Evolutionary conservation across 1,140 invertebrate genomes (phyloP).

Genomic region (Ganaspis sp.): DNA sequence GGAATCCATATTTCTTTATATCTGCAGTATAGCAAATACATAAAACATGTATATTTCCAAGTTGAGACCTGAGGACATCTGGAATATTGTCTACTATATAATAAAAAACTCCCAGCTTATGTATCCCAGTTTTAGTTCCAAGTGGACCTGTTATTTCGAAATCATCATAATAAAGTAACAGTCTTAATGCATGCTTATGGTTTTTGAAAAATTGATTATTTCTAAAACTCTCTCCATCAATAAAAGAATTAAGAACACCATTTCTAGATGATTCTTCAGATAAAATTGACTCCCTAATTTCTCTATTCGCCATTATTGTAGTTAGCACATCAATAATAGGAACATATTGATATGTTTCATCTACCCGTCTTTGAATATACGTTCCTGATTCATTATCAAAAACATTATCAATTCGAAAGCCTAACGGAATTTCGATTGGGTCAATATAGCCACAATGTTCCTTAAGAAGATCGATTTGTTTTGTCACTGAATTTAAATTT

Average conservation of each 20-base stretch:
- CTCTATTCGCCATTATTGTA: constrained; percentile 14
- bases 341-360: constrained; percentile 37
- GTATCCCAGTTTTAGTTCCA: constrained; percentile 38
- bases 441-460: too few relatives aligned
- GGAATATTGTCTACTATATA: constrained; percentile 30
- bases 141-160: constrained; percentile 18
- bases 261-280: neutral
- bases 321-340: neutral
- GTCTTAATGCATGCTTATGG: constrained; percentile 20
- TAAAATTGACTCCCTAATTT: constrained; percentile 25
- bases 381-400: neutral
- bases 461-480: too few relatives aligned
- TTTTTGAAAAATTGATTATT: neutral
- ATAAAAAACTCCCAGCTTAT: constrained; percentile 35
- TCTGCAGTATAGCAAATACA: neutral
- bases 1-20: neutral
- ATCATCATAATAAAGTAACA: constrained; percentile 39
- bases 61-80: constrained; percentile 13
- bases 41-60: constrained; percentile 29
- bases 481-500: too few relatives aligned
- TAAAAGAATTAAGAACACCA: neutral
- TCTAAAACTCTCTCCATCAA: too few relatives aligned
- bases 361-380: neutral
- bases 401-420: neutral
- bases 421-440: too few relatives aligned